phyloP scores from a whole-genome alignment of 1,140 invertebrate genomes.

The Scaptomyza graminum region DNA sequence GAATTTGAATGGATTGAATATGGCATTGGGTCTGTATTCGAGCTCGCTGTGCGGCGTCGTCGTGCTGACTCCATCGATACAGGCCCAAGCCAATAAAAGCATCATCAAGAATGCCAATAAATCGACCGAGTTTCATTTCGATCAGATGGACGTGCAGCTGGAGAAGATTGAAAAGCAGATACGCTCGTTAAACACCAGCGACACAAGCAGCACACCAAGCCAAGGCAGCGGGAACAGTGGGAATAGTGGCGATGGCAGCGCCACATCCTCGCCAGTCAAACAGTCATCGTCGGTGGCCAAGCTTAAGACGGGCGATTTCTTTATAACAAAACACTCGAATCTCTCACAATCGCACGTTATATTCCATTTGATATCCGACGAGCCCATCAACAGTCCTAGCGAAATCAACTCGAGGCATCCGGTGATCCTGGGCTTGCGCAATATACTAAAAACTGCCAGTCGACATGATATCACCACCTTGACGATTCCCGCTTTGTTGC shows the following conservation, averaged over 20 bases:
- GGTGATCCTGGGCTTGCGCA: conserved; percentile 96
- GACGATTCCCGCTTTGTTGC: conserved; percentile 95
- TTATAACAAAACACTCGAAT: conserved; percentile 97
- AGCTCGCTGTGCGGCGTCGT: conserved; percentile 95
- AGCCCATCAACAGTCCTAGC: conserved; percentile 87
- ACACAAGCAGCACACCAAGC: conserved; percentile 59
- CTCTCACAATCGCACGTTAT: conserved; percentile 96
- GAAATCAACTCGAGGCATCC: conserved; percentile 98
- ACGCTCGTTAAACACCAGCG: conserved; percentile 74
- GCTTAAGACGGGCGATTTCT: conserved; percentile 95
- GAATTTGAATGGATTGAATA: conserved; percentile 88
- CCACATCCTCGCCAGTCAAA: conserved; percentile 61
- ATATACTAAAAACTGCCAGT: conserved; percentile 97
- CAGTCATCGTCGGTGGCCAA: conserved; percentile 84
- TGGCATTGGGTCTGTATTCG: conserved; percentile 96
- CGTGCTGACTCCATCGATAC: conserved; percentile 90
- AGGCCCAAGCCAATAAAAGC: conserved; percentile 72
- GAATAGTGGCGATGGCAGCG: conserved; percentile 51
- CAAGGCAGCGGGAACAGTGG: conserved; percentile 38
- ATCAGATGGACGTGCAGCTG: conserved; percentile 90
- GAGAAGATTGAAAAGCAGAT: conserved; percentile 88
- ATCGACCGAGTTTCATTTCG: conserved; percentile 83
- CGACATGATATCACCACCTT: conserved; percentile 96
- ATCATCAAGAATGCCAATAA: conserved; percentile 82
- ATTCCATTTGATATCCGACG: conserved; percentile 96